Base-by-base conservation (phyloP, 2,797 vertebrate species). In the Varecia variegata region DNA sequence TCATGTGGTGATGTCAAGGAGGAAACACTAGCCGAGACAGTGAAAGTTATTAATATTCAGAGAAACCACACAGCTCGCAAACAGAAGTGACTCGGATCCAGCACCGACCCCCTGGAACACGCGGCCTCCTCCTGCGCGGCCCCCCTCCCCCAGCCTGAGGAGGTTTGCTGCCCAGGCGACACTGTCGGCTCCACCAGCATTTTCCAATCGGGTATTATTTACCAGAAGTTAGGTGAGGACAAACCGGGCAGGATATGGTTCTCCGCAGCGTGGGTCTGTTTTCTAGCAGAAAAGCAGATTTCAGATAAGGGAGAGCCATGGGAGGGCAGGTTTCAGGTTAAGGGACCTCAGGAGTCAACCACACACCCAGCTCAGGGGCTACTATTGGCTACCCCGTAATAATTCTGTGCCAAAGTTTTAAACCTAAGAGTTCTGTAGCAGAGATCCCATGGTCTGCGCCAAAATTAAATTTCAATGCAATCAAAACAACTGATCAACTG, bases 1-100 rank as follows among this genome's bases (percentile, higher is more conserved):
- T 95, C 93, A 88, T 79, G 80, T 60, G 88, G 84, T 85, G 82
- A 92, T 86, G 90, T 88, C 93, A 83, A 80, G 71, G 84, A 97
- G 89, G 93, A 96, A 97, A 91, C 43, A 12, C 52, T 17, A 45
- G 83, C 73, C 0, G 32, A 79, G 88, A 54, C 52, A 95, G 95
- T 43, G 95, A 97, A 92, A 97, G 94, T 93, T 93, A 87, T 94
- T 92, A 94, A 90, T 81, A 90, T 79, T 74, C 83, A 52, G 47
- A 89, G 86, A 93, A 90, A 94, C 94, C 94, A 52, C 90, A 82
- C n/a, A 18, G 84, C 73, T 58, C 50, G 5, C 54, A 35, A 1
- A 35, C 86, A 4, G 17, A 50, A 73, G 76, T 0, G 14, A 65
- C 68, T 47, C 7, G 2, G 56, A 14, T 68, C 83, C 50, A 93